These are phyloP conservation scores for Spisula solida DNA, from an alignment of 2,888 invertebrate genomes.

Conservation along the genomic window DNA sequence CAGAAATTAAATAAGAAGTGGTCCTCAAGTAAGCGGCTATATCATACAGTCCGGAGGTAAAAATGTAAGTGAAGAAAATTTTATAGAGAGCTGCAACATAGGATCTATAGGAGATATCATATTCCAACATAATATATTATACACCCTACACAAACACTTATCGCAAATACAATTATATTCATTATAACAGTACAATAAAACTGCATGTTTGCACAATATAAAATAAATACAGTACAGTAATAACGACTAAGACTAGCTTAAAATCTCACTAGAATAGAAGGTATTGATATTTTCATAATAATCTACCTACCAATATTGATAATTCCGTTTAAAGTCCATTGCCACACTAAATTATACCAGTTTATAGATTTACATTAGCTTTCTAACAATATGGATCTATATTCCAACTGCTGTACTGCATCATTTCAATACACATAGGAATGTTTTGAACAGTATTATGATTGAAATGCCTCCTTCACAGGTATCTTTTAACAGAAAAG, in stretches of 20 bases:
- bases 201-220: neutral
- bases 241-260: neutral
- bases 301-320: constrained; percentile 28
- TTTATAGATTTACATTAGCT: constrained; percentile 23
- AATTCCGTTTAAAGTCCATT: constrained; percentile 26
- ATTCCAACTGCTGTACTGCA: neutral
- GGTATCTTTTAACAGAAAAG: constrained; percentile 2
- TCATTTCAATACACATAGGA: constrained; percentile 12
- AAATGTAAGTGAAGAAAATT: no score
- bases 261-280: neutral
- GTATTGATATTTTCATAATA: neutral
- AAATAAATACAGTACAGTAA: neutral
- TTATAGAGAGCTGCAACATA: no score
- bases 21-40: no score
- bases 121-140: neutral
- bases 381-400: constrained; percentile 2
- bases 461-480: constrained; percentile 13
- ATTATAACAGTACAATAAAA: neutral
- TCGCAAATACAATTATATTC: neutral
- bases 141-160: neutral
- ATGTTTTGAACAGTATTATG: constrained; percentile 23
- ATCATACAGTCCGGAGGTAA: no score
- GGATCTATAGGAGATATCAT: no score
- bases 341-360: neutral
- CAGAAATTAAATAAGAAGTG: no score